Conservation (phyloP, 2,888 invertebrate genomes). For the Cheilosia grossa region DNA sequence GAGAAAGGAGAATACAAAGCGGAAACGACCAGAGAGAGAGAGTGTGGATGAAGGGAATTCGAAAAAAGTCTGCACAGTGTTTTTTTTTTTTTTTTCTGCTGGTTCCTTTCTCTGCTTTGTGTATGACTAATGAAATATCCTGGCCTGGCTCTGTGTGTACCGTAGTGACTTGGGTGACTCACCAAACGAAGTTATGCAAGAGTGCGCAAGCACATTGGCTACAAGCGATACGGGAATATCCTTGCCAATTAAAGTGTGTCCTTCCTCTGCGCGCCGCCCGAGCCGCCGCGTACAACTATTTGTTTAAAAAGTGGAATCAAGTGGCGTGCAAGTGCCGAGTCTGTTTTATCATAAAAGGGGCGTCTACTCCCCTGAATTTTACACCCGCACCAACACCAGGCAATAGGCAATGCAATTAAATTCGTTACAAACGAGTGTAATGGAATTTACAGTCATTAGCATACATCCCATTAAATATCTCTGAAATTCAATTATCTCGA, state of each 20-base stretch:
- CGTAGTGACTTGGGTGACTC: conserved; percentile 65
- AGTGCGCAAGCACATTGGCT: conserved; percentile 75
- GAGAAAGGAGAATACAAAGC: conserved; percentile 38
- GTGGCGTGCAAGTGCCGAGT: neutral
- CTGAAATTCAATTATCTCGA: conserved; percentile 74
- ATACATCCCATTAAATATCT: conserved; percentile 74
- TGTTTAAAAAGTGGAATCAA: conserved; percentile 28
- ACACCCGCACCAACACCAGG: neutral
- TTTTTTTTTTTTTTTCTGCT: conserved; percentile 5
- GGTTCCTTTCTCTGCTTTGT: conserved; percentile 34
- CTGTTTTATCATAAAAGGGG: conserved; percentile 39
- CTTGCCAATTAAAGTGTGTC: conserved; percentile 70
- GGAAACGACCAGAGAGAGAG: neutral
- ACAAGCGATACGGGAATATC: conserved; percentile 70
- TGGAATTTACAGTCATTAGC: conserved; percentile 72
- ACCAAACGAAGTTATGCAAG: conserved; percentile 74
- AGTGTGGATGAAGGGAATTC: conserved; percentile 31
- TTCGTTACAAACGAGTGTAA: conserved; percentile 71
- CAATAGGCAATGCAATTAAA: conserved; percentile 63
- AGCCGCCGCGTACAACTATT: conserved; percentile 20
- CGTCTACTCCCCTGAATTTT: conserved; percentile 11
- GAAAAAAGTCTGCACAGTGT: conserved; percentile 49
- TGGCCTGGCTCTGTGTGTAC: conserved; percentile 54
- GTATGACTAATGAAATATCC: conserved; percentile 74
- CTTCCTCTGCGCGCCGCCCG: conserved; percentile 12